Evolutionary conservation across 2,113 vertebrate genomes (phyloP).

Genomic region (Myxocyprinus asiaticus): DNA sequence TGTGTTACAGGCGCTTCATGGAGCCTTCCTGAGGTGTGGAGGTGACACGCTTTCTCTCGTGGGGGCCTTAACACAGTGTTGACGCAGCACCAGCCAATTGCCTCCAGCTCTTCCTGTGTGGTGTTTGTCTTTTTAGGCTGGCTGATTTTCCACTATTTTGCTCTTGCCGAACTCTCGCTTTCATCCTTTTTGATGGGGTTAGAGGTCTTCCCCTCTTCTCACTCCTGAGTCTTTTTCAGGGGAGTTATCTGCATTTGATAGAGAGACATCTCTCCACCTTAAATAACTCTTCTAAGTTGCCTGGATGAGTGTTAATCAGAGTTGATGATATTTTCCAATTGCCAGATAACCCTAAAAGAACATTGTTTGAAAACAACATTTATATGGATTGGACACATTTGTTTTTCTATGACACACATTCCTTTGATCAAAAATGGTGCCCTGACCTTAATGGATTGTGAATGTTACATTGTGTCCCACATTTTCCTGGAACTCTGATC

Average conservation of each 20-base stretch:
- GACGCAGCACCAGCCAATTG: slow-evolving; percentile 76
- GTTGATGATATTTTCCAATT: too few species aligned
- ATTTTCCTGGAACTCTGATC: too few species aligned
- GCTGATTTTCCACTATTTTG: slow-evolving; percentile 78
- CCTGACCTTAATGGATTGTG: too few species aligned
- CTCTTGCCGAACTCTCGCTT: slow-evolving; percentile 78
- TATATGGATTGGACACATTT: too few species aligned
- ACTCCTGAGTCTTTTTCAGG: slow-evolving; percentile 65
- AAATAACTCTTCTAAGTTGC: slow-evolving; percentile 53
- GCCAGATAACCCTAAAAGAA: too few species aligned
- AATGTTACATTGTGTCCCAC: too few species aligned
- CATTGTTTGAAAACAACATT: too few species aligned
- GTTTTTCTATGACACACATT: too few species aligned
- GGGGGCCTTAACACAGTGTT: slow-evolving; percentile 78
- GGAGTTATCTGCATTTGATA: slow-evolving; percentile 66
- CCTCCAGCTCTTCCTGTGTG: slow-evolving; percentile 84
- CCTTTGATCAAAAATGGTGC: too few species aligned
- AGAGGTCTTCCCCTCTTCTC: slow-evolving; percentile 68
- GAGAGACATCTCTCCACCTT: slow-evolving; percentile 56
- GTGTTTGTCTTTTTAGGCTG: slow-evolving; percentile 83
- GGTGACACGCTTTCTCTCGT: slow-evolving; percentile 66
- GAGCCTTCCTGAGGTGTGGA: slow-evolving; percentile 76
- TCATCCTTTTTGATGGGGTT: slow-evolving; percentile 73
- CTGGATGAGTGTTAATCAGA: slow-evolving; percentile 25
- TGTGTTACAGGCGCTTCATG: slow-evolving; percentile 65